Percentiles rank a stretch among this genome's conserved stretches.
These are phyloP conservation scores for Castor canadensis DNA, from an alignment of 2,113 vertebrate genomes.

Conservation along the genomic window DNA sequence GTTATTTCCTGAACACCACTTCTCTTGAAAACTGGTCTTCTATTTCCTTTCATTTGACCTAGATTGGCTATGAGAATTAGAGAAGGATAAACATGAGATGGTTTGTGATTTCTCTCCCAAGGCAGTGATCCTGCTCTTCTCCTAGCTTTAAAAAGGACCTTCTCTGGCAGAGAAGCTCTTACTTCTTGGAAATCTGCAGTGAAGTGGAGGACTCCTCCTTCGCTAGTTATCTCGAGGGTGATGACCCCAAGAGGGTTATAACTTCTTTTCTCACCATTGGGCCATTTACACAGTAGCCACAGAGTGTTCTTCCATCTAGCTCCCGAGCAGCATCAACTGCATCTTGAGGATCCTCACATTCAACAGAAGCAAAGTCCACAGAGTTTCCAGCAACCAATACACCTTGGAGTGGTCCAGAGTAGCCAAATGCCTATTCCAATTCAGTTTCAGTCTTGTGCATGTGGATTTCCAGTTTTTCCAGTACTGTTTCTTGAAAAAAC, in stretches of 20 bases:
- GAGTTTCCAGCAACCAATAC: conserved; percentile 98
- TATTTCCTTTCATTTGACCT: conserved; percentile 95
- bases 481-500: too few relatives aligned
- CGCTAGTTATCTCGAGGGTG: too few relatives aligned
- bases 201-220: too few relatives aligned
- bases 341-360: conserved; percentile 97
- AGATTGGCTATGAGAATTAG: conserved; percentile 96
- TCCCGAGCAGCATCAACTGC: conserved; percentile 97
- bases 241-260: too few relatives aligned
- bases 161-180: too few relatives aligned
- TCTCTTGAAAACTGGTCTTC: conserved; percentile 79
- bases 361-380: conserved; percentile 97
- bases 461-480: too few relatives aligned
- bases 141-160: conserved; percentile 96
- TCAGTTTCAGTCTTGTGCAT: too few relatives aligned
- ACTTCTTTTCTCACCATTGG: neutral
- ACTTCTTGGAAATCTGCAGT: too few relatives aligned
- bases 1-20: conserved; percentile 89
- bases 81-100: conserved; percentile 95
- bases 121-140: conserved; percentile 96
- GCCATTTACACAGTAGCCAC: neutral
- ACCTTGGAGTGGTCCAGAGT: conserved; percentile 95
- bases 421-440: conserved; percentile 95
- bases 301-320: conserved; percentile 90
- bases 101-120: conserved; percentile 95